These are phyloP conservation scores for Drosophila niveifrons DNA, from an alignment of 2,888 invertebrate species.

Conservation along the genomic window DNA sequence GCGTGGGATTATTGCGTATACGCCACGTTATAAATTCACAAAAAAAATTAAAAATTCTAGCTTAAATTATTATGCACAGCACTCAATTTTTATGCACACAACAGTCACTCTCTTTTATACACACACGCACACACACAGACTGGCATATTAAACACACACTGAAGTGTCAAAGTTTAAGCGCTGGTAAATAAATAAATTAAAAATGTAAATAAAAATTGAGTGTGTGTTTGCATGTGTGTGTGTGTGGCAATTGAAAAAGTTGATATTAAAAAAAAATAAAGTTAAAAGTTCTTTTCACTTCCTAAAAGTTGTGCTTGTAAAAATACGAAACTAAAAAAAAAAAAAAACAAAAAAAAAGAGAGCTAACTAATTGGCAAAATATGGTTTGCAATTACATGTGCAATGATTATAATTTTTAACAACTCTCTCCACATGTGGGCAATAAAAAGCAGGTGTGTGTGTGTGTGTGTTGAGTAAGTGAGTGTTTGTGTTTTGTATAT, in stretches of 20 bases:
- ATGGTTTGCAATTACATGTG: slow-evolving; percentile 23
- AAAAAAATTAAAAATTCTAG: slow-evolving; percentile 3
- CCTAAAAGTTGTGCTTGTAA: slow-evolving; percentile 31
- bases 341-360: slow-evolving; percentile 6
- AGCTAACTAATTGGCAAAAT: slow-evolving; percentile 41
- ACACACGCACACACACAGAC: slow-evolving; percentile 8
- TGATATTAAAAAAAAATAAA: slow-evolving; percentile 16
- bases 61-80: slow-evolving; percentile 2
- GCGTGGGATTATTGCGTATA: slow-evolving; percentile 13
- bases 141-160: slow-evolving; percentile 4
- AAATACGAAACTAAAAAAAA: slow-evolving; percentile 16
- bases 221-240: slow-evolving; percentile 9
- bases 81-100: slow-evolving; percentile 9
- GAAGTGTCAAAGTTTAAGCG: slow-evolving; percentile 48
- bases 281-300: slow-evolving; percentile 18
- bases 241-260: slow-evolving; percentile 51
- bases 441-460: slow-evolving; percentile 61
- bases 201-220: slow-evolving; percentile 26
- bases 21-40: slow-evolving; percentile 10
- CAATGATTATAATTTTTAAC: slow-evolving; percentile 21
- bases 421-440: slow-evolving; percentile 56
- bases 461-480: slow-evolving; percentile 36
- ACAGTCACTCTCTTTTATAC: slow-evolving; percentile 3
- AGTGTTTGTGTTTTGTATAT: slow-evolving; percentile 17
- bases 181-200: slow-evolving; percentile 41